These are phyloP conservation scores for Menidia menidia DNA, from an alignment of 2,797 vertebrate genomes.

Conservation along the genomic window DNA sequence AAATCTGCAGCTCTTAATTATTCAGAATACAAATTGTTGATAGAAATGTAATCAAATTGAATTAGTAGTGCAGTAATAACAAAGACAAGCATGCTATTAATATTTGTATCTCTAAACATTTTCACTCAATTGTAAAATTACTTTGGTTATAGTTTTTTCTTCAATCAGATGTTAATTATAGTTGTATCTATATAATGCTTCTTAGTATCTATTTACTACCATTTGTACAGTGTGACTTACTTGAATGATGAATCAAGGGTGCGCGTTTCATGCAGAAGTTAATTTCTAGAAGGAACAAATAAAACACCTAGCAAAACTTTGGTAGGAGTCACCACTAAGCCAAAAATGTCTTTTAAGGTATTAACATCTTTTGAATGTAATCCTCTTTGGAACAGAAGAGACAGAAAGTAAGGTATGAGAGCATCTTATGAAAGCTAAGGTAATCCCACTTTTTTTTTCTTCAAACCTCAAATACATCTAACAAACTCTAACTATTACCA, in stretches of 20 bases:
- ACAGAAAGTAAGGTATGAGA: slow-evolving; percentile 48
- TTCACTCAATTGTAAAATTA: not conserved
- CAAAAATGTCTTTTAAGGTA: slow-evolving; percentile 51
- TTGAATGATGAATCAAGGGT: not conserved
- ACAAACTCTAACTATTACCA: slow-evolving; percentile 69
- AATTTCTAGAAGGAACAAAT: not conserved
- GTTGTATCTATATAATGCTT: not conserved
- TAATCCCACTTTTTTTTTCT: slow-evolving; percentile 62
- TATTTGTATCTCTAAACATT: not conserved
- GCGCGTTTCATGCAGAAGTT: not conserved
- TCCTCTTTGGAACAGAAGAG: slow-evolving; percentile 70
- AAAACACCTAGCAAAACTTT: slow-evolving; percentile 4
- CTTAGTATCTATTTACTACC: not conserved
- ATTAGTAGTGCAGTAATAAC: not conserved
- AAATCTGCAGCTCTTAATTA: slow-evolving; percentile 15
- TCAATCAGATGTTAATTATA: not conserved
- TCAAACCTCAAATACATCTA: slow-evolving; percentile 67
- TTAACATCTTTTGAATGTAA: slow-evolving; percentile 71
- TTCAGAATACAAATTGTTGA: not conserved
- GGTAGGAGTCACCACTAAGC: slow-evolving; percentile 59
- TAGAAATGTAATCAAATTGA: slow-evolving; percentile 2
- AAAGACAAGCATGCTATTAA: not conserved
- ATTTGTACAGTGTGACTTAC: not conserved
- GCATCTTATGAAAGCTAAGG: slow-evolving; percentile 64
- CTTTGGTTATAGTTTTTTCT: not conserved